Evolutionary conservation across 2,797 vertebrate genomes (phyloP).

Genomic region (Lagocephalus sceleratus): DNA sequence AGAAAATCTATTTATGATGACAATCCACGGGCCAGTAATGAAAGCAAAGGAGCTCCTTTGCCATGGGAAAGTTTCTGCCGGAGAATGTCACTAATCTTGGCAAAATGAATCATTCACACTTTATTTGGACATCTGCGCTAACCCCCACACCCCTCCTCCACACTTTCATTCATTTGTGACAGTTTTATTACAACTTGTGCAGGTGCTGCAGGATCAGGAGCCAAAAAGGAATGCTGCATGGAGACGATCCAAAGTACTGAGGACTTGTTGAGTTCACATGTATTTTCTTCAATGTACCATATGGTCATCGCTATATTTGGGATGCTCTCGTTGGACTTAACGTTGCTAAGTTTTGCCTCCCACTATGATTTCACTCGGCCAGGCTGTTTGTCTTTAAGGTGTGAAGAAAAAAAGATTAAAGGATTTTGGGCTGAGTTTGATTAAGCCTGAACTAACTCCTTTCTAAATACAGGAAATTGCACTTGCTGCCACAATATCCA

Average conservation of each 20-base stretch:
- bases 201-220: constrained; percentile 74
- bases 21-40: constrained; percentile 89
- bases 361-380: constrained; percentile 2
- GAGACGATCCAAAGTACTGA: constrained; percentile 55
- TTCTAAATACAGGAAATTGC: constrained; percentile 63
- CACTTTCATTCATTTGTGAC: constrained; percentile 80
- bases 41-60: constrained; percentile 85
- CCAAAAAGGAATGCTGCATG: constrained; percentile 59
- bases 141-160: constrained; percentile 41
- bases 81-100: constrained; percentile 88
- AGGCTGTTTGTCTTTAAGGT: constrained; percentile 51
- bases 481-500: constrained; percentile 36
- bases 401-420: constrained; percentile 52
- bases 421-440: constrained; percentile 37
- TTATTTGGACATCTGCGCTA: constrained; percentile 89
- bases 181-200: constrained; percentile 86
- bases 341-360: background rate
- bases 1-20: constrained; percentile 99
- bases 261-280: constrained; percentile 33
- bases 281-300: background rate
- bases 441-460: constrained; percentile 51
- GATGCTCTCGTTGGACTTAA: background rate
- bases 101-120: constrained; percentile 85
- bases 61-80: constrained; percentile 95
- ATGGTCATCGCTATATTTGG: no score